Evolutionary conservation across 2,888 invertebrate genomes (phyloP).

Genomic region (Caradrina kadenii): DNA sequence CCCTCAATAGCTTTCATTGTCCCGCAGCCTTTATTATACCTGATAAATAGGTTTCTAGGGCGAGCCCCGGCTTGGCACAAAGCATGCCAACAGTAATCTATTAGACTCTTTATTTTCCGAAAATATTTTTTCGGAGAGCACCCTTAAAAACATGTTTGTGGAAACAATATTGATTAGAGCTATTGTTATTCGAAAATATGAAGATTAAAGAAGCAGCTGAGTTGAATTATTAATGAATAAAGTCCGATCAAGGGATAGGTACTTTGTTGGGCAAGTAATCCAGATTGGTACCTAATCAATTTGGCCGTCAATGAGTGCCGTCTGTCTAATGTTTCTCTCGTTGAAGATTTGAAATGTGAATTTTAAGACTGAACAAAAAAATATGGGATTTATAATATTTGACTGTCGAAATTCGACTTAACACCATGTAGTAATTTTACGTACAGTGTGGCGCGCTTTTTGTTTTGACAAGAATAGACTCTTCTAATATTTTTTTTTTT

Average conservation of each 20-base stretch:
- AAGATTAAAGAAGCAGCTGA: slow-evolving; percentile 63
- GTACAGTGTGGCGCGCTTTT: too few species aligned
- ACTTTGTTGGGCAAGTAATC: slow-evolving; percentile 22
- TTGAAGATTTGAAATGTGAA: slow-evolving; percentile 7
- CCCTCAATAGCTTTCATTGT: slow-evolving; percentile 50
- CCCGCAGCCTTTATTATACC: slow-evolving; percentile 39
- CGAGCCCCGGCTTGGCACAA: slow-evolving; percentile 47
- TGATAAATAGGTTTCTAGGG: slow-evolving; percentile 63
- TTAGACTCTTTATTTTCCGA: slow-evolving; percentile 62
- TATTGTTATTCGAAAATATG: slow-evolving; percentile 66
- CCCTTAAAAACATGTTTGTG: slow-evolving; percentile 81
- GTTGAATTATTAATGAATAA: slow-evolving; percentile 55
- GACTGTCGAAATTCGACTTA: neutral
- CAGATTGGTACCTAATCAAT: slow-evolving; percentile 12
- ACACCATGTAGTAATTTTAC: neutral
- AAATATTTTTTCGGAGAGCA: slow-evolving; percentile 69
- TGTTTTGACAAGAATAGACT: neutral
- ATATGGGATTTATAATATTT: neutral
- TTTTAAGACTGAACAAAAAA: neutral
- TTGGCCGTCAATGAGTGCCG: neutral
- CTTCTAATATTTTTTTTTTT: slow-evolving; percentile 25
- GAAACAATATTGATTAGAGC: slow-evolving; percentile 75
- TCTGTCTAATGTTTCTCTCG: slow-evolving; percentile 12
- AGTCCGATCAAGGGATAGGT: slow-evolving; percentile 29
- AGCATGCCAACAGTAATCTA: slow-evolving; percentile 72